phyloP scores from a whole-genome alignment of 2,888 invertebrate genomes.

The Agriopis aurantiaria region DNA sequence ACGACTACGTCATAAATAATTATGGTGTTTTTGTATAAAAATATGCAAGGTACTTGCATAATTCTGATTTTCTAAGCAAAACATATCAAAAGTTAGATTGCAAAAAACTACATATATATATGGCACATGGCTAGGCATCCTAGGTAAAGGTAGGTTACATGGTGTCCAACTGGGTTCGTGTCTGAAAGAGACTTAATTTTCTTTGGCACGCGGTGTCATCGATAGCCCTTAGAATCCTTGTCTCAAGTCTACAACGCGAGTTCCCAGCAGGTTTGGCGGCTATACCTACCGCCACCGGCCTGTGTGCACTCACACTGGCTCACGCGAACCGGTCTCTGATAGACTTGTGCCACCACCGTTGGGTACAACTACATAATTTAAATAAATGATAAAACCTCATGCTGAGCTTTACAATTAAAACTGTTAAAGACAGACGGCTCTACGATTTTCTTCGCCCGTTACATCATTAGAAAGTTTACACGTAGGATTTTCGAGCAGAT shows the following conservation, averaged over 20 bases:
- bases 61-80: too few relatives aligned
- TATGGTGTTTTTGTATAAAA: too few relatives aligned
- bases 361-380: conserved; percentile 75
- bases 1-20: neutral
- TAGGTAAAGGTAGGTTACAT: neutral
- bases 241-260: conserved; percentile 37
- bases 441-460: conserved; percentile 70
- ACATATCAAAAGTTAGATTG: too few relatives aligned
- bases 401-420: conserved; percentile 77
- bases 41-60: too few relatives aligned
- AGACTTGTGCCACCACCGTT: conserved; percentile 74
- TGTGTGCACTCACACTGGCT: conserved; percentile 45
- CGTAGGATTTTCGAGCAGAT: conserved; percentile 33
- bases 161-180: neutral
- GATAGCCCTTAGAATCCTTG: conserved; percentile 43
- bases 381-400: conserved; percentile 75
- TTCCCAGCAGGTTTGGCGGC: conserved; percentile 57
- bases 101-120: neutral
- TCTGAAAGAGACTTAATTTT: conserved; percentile 3
- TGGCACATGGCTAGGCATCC: neutral
- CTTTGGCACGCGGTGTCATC: conserved; percentile 26
- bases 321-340: conserved; percentile 72
- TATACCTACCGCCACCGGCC: conserved; percentile 40
- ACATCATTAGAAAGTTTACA: conserved; percentile 66
- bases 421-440: conserved; percentile 66